These are phyloP conservation scores for Camponotus vicinus DNA, from an alignment of 1,140 invertebrate species.

Conservation along the genomic window DNA sequence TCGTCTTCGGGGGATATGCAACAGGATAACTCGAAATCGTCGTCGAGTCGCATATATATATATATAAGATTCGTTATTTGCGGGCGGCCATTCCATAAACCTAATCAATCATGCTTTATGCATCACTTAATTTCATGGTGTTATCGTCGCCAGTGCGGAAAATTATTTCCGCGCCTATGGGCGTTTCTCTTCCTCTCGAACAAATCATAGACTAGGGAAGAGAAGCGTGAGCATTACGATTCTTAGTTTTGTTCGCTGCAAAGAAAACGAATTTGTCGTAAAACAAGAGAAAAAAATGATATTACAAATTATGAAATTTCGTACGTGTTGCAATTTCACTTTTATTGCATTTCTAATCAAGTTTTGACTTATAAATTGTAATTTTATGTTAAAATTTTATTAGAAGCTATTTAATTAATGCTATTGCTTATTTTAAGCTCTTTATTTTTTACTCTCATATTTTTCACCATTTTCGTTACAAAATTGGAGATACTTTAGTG, in stretches of 20 bases:
- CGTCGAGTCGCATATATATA: conserved; percentile 23
- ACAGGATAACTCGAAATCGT: conserved; percentile 51
- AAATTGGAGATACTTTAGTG: not conserved
- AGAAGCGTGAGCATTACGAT: conserved; percentile 31
- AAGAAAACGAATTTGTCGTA: not conserved
- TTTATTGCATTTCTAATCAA: not conserved
- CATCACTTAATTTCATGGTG: conserved; percentile 60
- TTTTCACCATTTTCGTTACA: not conserved
- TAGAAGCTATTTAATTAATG: not conserved
- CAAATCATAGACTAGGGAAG: conserved; percentile 24
- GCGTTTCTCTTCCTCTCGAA: conserved; percentile 33
- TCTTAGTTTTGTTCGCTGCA: not conserved
- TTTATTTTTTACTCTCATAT: not conserved
- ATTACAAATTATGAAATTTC: not conserved
- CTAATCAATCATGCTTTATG: conserved; percentile 64
- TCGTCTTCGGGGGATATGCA: conserved; percentile 29
- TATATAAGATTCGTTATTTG: conserved; percentile 30
- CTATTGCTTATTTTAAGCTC: not conserved
- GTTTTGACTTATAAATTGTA: not conserved
- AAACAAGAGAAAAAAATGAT: not conserved
- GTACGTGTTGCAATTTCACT: not conserved
- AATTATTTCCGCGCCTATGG: conserved; percentile 61
- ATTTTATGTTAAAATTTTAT: not conserved
- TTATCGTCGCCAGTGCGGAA: conserved; percentile 61
- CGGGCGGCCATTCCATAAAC: conserved; percentile 27